Percentiles rank a stretch among this genome's conserved stretches.
Evolutionary conservation across 2,888 invertebrate genomes (phyloP).

Genomic region (Caenorhabditis sinica): DNA sequence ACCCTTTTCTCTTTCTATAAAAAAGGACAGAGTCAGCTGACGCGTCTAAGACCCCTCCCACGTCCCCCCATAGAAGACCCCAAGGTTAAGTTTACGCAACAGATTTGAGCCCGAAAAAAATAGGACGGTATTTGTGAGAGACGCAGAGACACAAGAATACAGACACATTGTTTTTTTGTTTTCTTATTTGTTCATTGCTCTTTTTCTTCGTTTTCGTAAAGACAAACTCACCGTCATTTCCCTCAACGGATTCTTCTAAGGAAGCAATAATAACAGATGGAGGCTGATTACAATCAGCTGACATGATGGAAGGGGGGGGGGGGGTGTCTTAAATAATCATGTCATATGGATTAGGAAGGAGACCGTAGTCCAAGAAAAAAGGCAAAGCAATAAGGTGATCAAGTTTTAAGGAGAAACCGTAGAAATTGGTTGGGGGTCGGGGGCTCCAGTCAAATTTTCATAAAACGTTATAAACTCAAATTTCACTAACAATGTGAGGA

Average conservation of each 20-base stretch:
- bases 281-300: constrained; percentile 45
- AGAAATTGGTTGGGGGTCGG: no score
- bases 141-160: background rate
- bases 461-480: no score
- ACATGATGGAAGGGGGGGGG: constrained; percentile 3
- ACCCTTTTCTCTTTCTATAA: background rate
- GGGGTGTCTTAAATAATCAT: background rate
- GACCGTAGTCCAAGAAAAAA: background rate
- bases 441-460: no score
- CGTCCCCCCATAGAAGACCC: background rate
- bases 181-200: constrained; percentile 12
- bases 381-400: background rate
- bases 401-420: no score
- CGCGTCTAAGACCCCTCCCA: background rate
- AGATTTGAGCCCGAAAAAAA: constrained; percentile 3
- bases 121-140: constrained; percentile 4
- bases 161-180: constrained; percentile 38
- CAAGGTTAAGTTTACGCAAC: constrained; percentile 40
- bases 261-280: background rate
- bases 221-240: constrained; percentile 14
- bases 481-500: no score
- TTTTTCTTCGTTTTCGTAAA: no score
- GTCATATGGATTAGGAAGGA: background rate
- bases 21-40: constrained; percentile 52
- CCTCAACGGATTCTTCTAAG: background rate